Percentiles rank a stretch among this genome's conserved stretches.
Evolutionary conservation across 2,113 vertebrate species (phyloP).

Genomic region (Tapirus terrestris): DNA sequence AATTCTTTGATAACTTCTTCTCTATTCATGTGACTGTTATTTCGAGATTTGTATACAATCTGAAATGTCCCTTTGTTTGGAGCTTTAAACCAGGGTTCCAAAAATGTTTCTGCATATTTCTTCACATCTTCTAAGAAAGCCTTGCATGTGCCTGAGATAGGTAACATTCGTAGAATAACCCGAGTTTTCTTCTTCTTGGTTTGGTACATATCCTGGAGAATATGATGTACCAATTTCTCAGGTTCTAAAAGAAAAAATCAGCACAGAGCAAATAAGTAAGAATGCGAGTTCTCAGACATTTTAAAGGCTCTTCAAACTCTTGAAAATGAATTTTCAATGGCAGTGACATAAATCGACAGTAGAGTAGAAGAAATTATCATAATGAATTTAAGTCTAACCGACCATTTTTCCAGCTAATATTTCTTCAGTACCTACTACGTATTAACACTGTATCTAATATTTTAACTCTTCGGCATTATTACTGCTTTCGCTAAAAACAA

Average conservation of each 20-base stretch:
- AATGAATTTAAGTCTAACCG: not conserved
- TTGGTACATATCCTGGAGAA: constrained; percentile 93
- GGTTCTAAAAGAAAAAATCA: constrained; percentile 87
- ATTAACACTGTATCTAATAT: not conserved
- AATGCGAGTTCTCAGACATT: not conserved
- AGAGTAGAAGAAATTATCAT: not conserved
- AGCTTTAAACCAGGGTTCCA: constrained; percentile 96
- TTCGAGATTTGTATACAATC: constrained; percentile 96
- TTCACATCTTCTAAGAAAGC: constrained; percentile 96
- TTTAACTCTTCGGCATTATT: not conserved
- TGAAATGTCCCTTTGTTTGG: constrained; percentile 94
- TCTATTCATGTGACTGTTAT: constrained; percentile 95
- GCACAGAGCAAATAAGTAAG: not conserved
- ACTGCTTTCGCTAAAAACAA: constrained; percentile 30
- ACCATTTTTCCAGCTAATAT: not conserved
- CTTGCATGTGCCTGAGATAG: constrained; percentile 95
- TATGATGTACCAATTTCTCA: constrained; percentile 94
- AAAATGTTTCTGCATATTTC: constrained; percentile 92
- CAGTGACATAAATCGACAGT: not conserved
- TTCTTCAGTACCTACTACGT: not conserved
- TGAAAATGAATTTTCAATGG: not conserved
- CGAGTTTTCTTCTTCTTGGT: constrained; percentile 96
- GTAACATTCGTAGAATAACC: constrained; percentile 96
- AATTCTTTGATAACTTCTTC: constrained; percentile 95
- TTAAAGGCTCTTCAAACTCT: not conserved